These are phyloP conservation scores for Bufo gargarizans DNA, from an alignment of 2,113 vertebrate species.

Conservation along the genomic window DNA sequence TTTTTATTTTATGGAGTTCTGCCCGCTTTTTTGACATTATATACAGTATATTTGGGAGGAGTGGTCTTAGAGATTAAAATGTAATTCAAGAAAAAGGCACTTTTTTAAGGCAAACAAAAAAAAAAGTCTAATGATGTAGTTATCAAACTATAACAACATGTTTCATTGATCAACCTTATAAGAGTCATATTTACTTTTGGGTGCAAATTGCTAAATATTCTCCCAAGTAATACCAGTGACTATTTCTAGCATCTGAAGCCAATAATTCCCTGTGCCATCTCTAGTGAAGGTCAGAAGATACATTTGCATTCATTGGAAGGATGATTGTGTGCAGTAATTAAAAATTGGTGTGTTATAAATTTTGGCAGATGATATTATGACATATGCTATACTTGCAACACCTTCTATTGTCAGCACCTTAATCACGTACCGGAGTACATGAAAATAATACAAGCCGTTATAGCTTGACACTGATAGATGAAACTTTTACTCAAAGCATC, in stretches of 20 bases:
- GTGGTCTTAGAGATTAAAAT: too few species aligned
- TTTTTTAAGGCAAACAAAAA: too few species aligned
- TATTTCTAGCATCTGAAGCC: neutral
- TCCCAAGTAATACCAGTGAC: neutral
- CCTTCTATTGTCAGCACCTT: conserved; percentile 34
- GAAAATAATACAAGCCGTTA: conserved; percentile 40
- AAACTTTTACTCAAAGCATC: conserved; percentile 37
- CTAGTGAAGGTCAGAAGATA: conserved; percentile 35
- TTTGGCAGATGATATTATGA: conserved; percentile 50
- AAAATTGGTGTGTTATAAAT: conserved; percentile 40
- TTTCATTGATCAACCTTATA: neutral
- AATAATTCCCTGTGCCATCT: conserved; percentile 24
- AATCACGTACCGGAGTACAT: conserved; percentile 40
- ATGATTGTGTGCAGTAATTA: conserved; percentile 26
- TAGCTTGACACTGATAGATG: conserved; percentile 53
- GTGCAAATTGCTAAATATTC: neutral
- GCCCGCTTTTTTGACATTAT: too few species aligned
- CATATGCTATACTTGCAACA: conserved; percentile 40
- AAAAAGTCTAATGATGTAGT: neutral
- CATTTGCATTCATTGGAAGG: conserved; percentile 43
- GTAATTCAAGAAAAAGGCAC: too few species aligned
- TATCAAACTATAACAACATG: neutral
- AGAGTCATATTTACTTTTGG: neutral
- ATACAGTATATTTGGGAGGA: too few species aligned
- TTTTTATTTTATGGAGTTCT: too few species aligned